phyloP scores from a whole-genome alignment of 2,888 invertebrate genomes.

The Nemurella pictetii region DNA sequence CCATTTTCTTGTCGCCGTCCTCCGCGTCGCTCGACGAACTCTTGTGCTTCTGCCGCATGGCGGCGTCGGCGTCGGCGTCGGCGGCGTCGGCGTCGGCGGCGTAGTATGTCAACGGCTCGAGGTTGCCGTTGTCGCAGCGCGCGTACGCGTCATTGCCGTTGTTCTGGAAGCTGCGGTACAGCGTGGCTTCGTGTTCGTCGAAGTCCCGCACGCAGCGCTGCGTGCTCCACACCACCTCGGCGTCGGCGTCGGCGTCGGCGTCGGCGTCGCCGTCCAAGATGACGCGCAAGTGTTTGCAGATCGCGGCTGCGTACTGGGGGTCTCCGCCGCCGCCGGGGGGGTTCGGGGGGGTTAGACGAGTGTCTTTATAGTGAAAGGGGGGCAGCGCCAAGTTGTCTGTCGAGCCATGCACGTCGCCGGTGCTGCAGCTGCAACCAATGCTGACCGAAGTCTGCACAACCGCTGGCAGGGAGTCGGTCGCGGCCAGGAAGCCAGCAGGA shows the following conservation, averaged over 20 bases:
- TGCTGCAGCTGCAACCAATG: conserved; percentile 30
- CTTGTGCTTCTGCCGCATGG: conserved; percentile 42
- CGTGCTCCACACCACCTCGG: conserved; percentile 10
- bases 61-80: conserved; percentile 16
- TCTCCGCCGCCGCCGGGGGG: neutral
- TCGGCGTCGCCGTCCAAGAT: neutral
- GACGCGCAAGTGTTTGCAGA: conserved; percentile 10
- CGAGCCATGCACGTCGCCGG: conserved; percentile 28
- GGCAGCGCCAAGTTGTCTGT: conserved; percentile 22
- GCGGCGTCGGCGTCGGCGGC: neutral
- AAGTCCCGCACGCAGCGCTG: neutral
- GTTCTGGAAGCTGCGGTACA: neutral
- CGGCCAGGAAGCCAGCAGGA: too few relatives aligned
- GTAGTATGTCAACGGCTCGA: neutral
- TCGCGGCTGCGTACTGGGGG: neutral
- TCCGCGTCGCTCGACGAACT: conserved; percentile 34
- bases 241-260: neutral
- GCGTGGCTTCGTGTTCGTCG: neutral
- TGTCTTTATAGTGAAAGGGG: neutral
- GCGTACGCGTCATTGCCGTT: neutral
- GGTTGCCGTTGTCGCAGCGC: neutral
- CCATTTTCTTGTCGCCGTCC: conserved; percentile 38
- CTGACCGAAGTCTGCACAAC: neutral
- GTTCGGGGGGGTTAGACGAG: conserved; percentile 1
- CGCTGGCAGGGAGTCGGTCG: neutral